phyloP scores from a whole-genome alignment of 2,797 vertebrate species.

The Darevskia mixta region DNA sequence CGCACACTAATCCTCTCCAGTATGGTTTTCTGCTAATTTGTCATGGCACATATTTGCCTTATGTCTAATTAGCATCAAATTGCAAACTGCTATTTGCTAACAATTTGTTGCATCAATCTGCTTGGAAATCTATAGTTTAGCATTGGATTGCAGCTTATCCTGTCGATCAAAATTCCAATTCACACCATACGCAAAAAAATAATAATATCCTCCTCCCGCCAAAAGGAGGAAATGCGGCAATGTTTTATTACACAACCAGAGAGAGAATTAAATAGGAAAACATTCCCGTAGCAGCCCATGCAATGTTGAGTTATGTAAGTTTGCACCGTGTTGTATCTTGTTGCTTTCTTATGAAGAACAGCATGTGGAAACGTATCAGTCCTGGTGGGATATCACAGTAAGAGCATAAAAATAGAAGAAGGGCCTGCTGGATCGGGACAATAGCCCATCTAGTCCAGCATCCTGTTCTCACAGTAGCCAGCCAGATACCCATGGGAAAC shows the following conservation, averaged over 20 bases:
- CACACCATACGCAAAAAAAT: slow-evolving; percentile 75
- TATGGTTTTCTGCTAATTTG: slow-evolving; percentile 88
- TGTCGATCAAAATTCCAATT: slow-evolving; percentile 82
- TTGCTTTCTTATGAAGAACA: slow-evolving; percentile 39
- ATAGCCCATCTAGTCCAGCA: too few relatives aligned
- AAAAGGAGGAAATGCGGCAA: slow-evolving; percentile 53
- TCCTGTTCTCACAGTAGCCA: too few relatives aligned
- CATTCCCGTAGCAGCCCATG: neutral
- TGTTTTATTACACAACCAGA: slow-evolving; percentile 67
- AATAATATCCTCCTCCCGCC: slow-evolving; percentile 74
- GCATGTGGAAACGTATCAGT: slow-evolving; percentile 5
- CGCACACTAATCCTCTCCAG: slow-evolving; percentile 82
- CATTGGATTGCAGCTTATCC: slow-evolving; percentile 81
- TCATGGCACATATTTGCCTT: slow-evolving; percentile 87
- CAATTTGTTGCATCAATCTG: slow-evolving; percentile 89
- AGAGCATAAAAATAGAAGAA: too few relatives aligned
- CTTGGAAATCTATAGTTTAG: slow-evolving; percentile 86
- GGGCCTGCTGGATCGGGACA: too few relatives aligned
- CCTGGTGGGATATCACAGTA: neutral
- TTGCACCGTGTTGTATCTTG: slow-evolving; percentile 39
- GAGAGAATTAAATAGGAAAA: slow-evolving; percentile 49
- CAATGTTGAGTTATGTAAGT: slow-evolving; percentile 37
- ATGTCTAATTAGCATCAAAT: slow-evolving; percentile 89
- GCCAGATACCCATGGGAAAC: too few relatives aligned
- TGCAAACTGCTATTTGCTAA: slow-evolving; percentile 89